These are phyloP conservation scores for Silurus aristotelis DNA, from an alignment of 2,797 vertebrate genomes.

Conservation along the genomic window DNA sequence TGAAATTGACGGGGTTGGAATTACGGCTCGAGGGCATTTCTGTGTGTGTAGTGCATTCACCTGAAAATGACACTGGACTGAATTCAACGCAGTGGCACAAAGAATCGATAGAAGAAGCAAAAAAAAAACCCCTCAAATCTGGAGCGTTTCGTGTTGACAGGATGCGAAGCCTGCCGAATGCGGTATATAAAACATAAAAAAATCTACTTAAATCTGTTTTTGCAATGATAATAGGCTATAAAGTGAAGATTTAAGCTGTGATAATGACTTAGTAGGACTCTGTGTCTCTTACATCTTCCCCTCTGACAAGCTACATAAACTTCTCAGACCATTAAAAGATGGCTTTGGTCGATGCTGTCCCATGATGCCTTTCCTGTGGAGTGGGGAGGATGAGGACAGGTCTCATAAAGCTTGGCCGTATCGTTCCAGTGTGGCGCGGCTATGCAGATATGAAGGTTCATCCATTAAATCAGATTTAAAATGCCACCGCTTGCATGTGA, in stretches of 20 bases:
- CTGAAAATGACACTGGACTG: neutral
- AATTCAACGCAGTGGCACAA: neutral
- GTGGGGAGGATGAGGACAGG: slow-evolving; percentile 6
- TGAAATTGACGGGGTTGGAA: neutral
- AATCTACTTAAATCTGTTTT: neutral
- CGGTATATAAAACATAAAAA: neutral
- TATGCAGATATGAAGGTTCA: neutral
- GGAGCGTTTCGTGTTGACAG: no score
- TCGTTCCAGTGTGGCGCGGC: no score
- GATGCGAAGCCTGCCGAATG: neutral
- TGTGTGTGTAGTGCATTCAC: neutral
- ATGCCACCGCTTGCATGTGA: neutral
- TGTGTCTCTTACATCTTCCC: slow-evolving; percentile 4
- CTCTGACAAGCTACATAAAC: slow-evolving; percentile 30
- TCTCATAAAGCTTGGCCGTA: slow-evolving; percentile 13
- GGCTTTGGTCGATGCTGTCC: slow-evolving; percentile 11
- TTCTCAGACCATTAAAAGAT: slow-evolving; percentile 11
- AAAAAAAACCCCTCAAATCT: neutral
- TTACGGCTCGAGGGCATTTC: neutral
- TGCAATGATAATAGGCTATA: slow-evolving; percentile 6
- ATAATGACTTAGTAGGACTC: slow-evolving; percentile 16
- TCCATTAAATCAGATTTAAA: neutral
- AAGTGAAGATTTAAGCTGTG: neutral
- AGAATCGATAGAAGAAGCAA: neutral
- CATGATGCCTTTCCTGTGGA: neutral